Conservation (phyloP, 2,888 invertebrate genomes). For the Meiosimyza decipiens region DNA sequence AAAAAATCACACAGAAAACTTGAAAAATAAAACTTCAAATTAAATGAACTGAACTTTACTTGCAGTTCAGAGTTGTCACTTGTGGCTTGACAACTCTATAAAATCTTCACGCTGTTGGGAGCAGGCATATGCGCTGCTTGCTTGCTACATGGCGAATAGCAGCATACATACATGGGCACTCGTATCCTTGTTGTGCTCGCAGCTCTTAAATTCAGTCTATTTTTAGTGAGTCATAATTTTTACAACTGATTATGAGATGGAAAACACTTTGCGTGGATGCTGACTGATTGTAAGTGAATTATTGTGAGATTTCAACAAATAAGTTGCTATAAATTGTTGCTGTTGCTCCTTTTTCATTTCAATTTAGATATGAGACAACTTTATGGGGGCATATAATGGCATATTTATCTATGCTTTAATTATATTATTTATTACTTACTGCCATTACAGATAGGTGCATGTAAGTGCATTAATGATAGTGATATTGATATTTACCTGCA, state of each 20-base stretch:
- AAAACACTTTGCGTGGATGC: conserved; percentile 12
- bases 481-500: too few species aligned
- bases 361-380: too few species aligned
- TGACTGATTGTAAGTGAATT: background rate
- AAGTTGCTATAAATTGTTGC: background rate
- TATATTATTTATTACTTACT: too few species aligned
- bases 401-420: too few species aligned
- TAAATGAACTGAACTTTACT: background rate
- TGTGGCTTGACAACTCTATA: too few species aligned
- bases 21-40: background rate
- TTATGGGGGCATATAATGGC: too few species aligned
- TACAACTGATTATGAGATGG: background rate
- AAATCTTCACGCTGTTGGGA: too few species aligned
- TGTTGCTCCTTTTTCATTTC: too few species aligned
- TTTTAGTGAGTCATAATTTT: conserved; percentile 16
- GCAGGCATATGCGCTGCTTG: background rate
- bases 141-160: background rate
- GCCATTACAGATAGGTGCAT: too few species aligned
- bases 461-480: too few species aligned
- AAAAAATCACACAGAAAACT: background rate
- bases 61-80: too few species aligned
- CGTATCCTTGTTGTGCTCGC: background rate
- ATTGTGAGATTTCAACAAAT: background rate
- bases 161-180: background rate
- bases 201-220: conserved; percentile 1